A percentile compares a stretch with the other conserved stretches of the same genome.
These are phyloP conservation scores for Dermatemys mawii DNA, from an alignment of 2,113 vertebrate species.

Conservation along the genomic window DNA sequence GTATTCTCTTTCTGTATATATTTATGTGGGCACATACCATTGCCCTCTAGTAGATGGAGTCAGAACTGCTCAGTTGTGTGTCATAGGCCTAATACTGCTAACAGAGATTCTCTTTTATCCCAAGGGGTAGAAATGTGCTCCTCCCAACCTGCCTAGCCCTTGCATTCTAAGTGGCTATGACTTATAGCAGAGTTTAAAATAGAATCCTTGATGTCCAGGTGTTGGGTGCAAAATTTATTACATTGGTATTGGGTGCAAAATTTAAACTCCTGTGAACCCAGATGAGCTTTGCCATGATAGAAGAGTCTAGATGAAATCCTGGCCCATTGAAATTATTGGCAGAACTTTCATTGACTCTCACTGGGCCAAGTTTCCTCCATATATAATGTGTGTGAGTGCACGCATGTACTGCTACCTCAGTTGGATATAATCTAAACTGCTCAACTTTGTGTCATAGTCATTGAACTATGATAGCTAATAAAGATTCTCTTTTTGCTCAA, in stretches of 20 bases:
- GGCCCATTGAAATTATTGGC: not conserved
- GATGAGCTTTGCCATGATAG: not conserved
- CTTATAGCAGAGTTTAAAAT: not conserved
- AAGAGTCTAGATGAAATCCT: not conserved
- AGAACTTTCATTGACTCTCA: not conserved
- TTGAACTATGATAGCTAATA: not conserved
- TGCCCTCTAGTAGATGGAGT: not conserved
- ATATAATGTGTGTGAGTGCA: accelerated
- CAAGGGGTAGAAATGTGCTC: not conserved
- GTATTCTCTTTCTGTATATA: not conserved
- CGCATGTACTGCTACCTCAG: not conserved
- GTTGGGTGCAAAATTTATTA: not conserved
- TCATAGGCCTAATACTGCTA: not conserved
- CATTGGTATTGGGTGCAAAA: not conserved
- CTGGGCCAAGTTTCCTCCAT: not conserved
- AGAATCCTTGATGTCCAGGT: not conserved
- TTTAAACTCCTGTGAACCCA: not conserved
- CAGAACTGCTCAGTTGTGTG: not conserved
- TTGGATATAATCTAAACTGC: not conserved
- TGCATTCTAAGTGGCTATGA: not conserved
- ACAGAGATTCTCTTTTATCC: not conserved
- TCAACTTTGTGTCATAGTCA: not conserved
- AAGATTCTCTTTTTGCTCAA: not conserved
- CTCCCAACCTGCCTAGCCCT: not conserved
- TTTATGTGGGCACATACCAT: not conserved